Evolutionary conservation across 2,113 vertebrate genomes (phyloP).

Genomic region (Epinephelus lanceolatus): DNA sequence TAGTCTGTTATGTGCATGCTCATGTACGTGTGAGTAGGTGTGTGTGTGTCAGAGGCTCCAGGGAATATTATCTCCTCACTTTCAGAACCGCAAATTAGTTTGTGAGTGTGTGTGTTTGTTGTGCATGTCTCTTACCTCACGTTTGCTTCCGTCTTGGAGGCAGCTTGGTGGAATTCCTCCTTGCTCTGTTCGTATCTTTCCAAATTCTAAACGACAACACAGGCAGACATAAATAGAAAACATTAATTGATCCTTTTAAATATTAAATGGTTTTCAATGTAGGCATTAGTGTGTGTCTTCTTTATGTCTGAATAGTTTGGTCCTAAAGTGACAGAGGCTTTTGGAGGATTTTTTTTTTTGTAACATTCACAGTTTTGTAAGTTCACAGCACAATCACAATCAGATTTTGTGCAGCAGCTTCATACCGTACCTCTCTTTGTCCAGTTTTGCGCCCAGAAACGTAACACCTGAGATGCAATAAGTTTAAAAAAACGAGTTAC

Average conservation of each 20-base stretch:
- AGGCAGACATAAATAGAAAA: conserved; percentile 19
- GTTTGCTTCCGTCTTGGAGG: conserved; percentile 84
- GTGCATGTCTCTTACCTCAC: conserved; percentile 87
- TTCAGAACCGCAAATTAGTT: conserved; percentile 52
- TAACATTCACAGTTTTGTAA: not conserved
- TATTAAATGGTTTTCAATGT: not conserved
- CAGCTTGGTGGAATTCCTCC: conserved; percentile 90
- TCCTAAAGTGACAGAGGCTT: not conserved
- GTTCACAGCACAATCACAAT: not conserved
- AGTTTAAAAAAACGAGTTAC: not conserved
- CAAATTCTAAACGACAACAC: conserved; percentile 85
- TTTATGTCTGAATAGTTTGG: not conserved
- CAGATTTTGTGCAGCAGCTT: not conserved
- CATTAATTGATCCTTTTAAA: not conserved
- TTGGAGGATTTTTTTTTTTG: not conserved
- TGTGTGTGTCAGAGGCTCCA: conserved; percentile 23
- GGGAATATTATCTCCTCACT: conserved; percentile 50
- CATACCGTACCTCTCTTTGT: not conserved
- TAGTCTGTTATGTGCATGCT: conserved; percentile 47
- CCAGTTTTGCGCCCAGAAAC: not conserved
- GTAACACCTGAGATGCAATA: not conserved
- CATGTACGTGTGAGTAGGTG: conserved; percentile 18
- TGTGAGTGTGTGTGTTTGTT: conserved; percentile 2
- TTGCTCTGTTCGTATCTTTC: conserved; percentile 90
- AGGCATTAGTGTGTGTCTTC: not conserved